Evolutionary conservation across 2,888 invertebrate species (phyloP).

Genomic region (Nomada ferruginata): DNA sequence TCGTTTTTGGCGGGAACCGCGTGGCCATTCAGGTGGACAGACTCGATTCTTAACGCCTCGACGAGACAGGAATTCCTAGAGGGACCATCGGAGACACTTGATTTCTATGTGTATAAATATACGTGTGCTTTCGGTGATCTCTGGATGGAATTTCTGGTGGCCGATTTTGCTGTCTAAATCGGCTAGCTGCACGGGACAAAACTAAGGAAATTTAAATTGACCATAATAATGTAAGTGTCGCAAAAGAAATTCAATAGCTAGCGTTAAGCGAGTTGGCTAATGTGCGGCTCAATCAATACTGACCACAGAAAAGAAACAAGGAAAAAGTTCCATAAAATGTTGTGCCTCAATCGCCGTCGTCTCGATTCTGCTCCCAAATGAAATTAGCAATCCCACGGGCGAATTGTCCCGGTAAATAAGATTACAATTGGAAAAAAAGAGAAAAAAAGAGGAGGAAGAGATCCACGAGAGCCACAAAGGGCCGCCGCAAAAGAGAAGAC

Average conservation of each 20-base stretch:
- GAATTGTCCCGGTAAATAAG: slow-evolving; percentile 35
- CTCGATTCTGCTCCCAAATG: neutral
- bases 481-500: slow-evolving; percentile 66
- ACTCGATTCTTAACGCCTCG: slow-evolving; percentile 50
- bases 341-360: neutral
- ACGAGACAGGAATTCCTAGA: slow-evolving; percentile 46
- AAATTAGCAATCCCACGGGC: slow-evolving; percentile 33
- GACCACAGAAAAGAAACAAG: too few species aligned
- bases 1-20: slow-evolving; percentile 55
- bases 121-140: slow-evolving; percentile 14
- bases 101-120: too few species aligned
- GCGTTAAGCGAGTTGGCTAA: too few species aligned
- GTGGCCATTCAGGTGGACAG: slow-evolving; percentile 31
- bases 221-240: too few species aligned
- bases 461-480: slow-evolving; percentile 59
- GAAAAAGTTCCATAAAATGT: neutral
- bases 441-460: neutral
- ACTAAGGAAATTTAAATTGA: too few species aligned
- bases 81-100: neutral
- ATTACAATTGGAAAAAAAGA: slow-evolving; percentile 20
- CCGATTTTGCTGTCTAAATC: neutral
- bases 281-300: too few species aligned
- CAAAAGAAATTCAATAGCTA: too few species aligned
- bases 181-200: too few species aligned
- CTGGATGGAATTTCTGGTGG: slow-evolving; percentile 27